phyloP scores from a whole-genome alignment of 1,140 invertebrate species.

The Bombus impatiens region DNA sequence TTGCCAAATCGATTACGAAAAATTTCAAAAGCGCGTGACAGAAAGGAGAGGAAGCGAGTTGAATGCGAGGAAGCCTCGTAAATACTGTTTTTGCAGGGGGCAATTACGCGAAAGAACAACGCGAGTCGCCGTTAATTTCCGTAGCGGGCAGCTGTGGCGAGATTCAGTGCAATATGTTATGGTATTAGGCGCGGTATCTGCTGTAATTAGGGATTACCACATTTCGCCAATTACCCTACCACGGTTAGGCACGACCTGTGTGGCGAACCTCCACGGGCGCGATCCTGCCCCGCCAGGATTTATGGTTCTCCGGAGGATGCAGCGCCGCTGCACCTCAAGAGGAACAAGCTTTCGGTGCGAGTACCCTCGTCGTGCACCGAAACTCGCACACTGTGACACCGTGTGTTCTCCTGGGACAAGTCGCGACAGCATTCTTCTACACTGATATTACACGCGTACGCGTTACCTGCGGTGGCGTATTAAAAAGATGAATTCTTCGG shows the following conservation, averaged over 20 bases:
- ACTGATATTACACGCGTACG: slow-evolving; percentile 55
- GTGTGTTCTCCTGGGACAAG: neutral
- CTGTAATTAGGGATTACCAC: slow-evolving; percentile 67
- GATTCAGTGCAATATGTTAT: slow-evolving; percentile 53
- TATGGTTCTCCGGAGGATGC: slow-evolving; percentile 66
- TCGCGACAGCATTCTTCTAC: slow-evolving; percentile 46
- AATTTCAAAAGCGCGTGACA: neutral
- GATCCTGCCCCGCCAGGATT: slow-evolving; percentile 63
- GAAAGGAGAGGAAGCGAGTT: neutral
- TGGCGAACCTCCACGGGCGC: slow-evolving; percentile 65
- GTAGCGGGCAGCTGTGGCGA: slow-evolving; percentile 7
- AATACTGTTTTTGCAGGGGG: neutral
- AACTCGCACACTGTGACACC: slow-evolving; percentile 22
- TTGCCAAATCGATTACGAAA: neutral
- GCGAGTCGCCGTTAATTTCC: slow-evolving; percentile 1
- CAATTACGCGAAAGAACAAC: slow-evolving; percentile 27
- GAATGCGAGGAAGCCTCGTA: neutral
- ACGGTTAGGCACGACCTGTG: slow-evolving; percentile 72
- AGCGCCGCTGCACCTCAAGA: slow-evolving; percentile 43
- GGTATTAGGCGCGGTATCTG: slow-evolving; percentile 61
- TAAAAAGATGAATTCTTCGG: slow-evolving; percentile 48
- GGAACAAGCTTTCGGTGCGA: slow-evolving; percentile 58
- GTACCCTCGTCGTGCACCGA: slow-evolving; percentile 27
- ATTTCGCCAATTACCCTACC: slow-evolving; percentile 71
- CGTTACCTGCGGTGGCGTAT: slow-evolving; percentile 32